phyloP scores from a whole-genome alignment of 2,888 invertebrate species.

The Drosophila hamatofila region DNA sequence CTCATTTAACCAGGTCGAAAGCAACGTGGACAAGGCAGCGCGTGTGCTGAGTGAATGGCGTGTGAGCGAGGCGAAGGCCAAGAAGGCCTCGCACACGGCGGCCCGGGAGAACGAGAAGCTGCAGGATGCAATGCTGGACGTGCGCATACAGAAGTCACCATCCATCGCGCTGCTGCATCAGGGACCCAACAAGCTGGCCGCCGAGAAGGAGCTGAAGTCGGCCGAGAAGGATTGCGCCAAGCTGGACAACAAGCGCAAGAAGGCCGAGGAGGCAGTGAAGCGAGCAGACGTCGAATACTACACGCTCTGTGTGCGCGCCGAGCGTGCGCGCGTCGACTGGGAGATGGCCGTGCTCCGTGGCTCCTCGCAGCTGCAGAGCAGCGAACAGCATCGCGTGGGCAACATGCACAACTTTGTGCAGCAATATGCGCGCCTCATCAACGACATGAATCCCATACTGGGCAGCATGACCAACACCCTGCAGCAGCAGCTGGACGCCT shows the following conservation, averaged over 20 bases:
- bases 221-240: slow-evolving; percentile 90
- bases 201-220: slow-evolving; percentile 85
- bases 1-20: slow-evolving; percentile 87
- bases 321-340: slow-evolving; percentile 95
- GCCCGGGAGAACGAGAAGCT: slow-evolving; percentile 96
- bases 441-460: slow-evolving; percentile 92
- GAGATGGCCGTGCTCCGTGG: slow-evolving; percentile 95
- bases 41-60: slow-evolving; percentile 94
- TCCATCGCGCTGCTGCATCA: slow-evolving; percentile 85
- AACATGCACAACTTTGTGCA: slow-evolving; percentile 91
- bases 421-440: slow-evolving; percentile 88
- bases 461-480: slow-evolving; percentile 87
- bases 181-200: slow-evolving; percentile 82
- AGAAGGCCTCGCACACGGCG: slow-evolving; percentile 94
- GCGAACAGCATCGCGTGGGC: slow-evolving; percentile 95
- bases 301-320: slow-evolving; percentile 95
- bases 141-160: slow-evolving; percentile 86
- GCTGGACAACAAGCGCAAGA: slow-evolving; percentile 94
- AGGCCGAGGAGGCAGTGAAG: slow-evolving; percentile 95
- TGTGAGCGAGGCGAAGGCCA: slow-evolving; percentile 93
- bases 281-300: slow-evolving; percentile 97
- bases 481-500: slow-evolving; percentile 83
- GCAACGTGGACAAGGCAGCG: slow-evolving; percentile 93
- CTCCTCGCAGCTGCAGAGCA: slow-evolving; percentile 93
- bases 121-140: slow-evolving; percentile 91